Base-by-base conservation (phyloP, 2,888 invertebrate species). In the Agrochola macilenta region DNA sequence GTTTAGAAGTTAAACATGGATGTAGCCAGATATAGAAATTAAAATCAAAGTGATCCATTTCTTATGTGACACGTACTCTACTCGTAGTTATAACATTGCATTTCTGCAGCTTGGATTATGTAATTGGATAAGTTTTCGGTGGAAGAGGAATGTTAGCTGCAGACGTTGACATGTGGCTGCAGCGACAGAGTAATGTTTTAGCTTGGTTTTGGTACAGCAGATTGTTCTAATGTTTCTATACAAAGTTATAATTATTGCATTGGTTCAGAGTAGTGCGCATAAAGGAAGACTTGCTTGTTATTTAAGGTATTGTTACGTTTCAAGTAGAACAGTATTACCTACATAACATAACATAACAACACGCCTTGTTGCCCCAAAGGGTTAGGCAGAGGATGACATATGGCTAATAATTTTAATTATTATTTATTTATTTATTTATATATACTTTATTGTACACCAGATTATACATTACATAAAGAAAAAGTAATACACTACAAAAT, bases 81-180 rank as follows among this genome's bases (percentile, higher is more conserved):
- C 30, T 30, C 60, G 26, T 30, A 26, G 35, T 60, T 30, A 26
- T 57, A 66, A 52, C 60, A 68, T 60, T 76, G 49, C 68, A 68
- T 81, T 78, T 78, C 73, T 61, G 52, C 49, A 82, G 65, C 66
- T 78, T 52, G 65, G 69, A 65, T 80, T 73, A 78, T 77, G 39
- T 81, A 88, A 86, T 86, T 79, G 78, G 46, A 80, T 81, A 84
- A 82, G 84, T 82, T 88, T 88, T 80, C 35, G 54, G 52, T 57
- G 3, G 30, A 17, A 60, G 63, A 61, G 76, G 57, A 79, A 75
- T 61, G 82, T 69, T 69, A 52, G 69, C 14, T 11, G 69, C 46
- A 54, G 57, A 74, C 57, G 69, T 66, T 72, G 78, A 78, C 60
- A 69, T 63, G 79, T 69, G 72, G 58, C 46, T 35, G 58, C 66